These are phyloP conservation scores for Brenthis ino DNA, from an alignment of 2,888 invertebrate genomes.

Conservation along the genomic window DNA sequence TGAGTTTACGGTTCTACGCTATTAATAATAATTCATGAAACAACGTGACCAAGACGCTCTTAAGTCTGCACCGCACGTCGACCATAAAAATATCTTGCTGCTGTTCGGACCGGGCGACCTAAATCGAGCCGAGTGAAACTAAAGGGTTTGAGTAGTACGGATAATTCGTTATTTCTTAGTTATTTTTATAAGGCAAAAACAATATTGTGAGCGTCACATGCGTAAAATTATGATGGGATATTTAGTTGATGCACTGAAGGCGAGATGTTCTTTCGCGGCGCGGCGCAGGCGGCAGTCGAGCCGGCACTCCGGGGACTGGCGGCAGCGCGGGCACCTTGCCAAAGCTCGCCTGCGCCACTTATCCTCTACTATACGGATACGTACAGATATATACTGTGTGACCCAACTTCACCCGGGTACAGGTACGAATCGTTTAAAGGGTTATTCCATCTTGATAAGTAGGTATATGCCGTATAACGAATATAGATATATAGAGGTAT, in stretches of 20 bases:
- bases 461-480: background rate
- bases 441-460: background rate
- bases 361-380: constrained; percentile 56
- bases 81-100: constrained; percentile 81
- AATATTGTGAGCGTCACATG: constrained; percentile 36
- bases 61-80: constrained; percentile 73
- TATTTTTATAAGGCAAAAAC: constrained; percentile 40
- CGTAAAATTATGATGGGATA: constrained; percentile 30
- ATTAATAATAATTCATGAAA: constrained; percentile 74
- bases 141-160: constrained; percentile 50
- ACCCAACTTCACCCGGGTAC: constrained; percentile 40
- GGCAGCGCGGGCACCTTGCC: constrained; percentile 69
- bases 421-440: constrained; percentile 1
- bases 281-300: constrained; percentile 67
- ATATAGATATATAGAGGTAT: too few species aligned
- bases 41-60: constrained; percentile 66
- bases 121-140: constrained; percentile 66
- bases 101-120: constrained; percentile 80
- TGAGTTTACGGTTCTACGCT: constrained; percentile 74
- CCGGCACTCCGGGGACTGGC: constrained; percentile 74
- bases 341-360: constrained; percentile 66
- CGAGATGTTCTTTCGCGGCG: constrained; percentile 32
- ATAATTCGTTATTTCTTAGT: constrained; percentile 41
- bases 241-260: constrained; percentile 26
- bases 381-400: constrained; percentile 30